Conservation (phyloP, 2,888 invertebrate species). For the Limnephilus lunatus region DNA sequence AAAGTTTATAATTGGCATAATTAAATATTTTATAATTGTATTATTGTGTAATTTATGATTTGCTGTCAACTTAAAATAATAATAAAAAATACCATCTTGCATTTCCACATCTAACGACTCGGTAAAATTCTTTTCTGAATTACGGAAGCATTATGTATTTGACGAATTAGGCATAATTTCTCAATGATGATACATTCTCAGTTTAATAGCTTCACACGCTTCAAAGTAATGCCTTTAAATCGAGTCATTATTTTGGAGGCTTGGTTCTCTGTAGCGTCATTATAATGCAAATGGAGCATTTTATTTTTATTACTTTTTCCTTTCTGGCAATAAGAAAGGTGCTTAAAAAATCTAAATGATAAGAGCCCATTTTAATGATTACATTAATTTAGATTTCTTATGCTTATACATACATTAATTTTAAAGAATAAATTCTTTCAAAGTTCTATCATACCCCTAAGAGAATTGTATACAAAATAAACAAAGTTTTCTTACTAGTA, state of each 20-base stretch:
- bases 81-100: too few relatives aligned
- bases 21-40: too few relatives aligned
- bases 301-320: background rate
- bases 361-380: background rate
- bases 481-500: too few relatives aligned
- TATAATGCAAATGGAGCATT: background rate
- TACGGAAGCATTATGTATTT: background rate
- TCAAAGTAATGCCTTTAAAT: background rate
- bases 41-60: too few relatives aligned
- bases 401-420: too few relatives aligned
- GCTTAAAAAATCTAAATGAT: background rate
- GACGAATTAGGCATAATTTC: background rate
- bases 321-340: background rate
- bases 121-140: background rate
- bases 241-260: background rate
- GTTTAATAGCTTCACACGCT: constrained; percentile 2
- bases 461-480: too few relatives aligned
- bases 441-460: background rate
- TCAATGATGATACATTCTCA: background rate
- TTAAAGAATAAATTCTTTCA: background rate
- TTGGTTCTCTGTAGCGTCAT: background rate
- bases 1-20: too few relatives aligned
- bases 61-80: too few relatives aligned
- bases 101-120: too few relatives aligned
- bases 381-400: background rate